These are phyloP conservation scores for Rhabdornis inornatus DNA, from an alignment of 2,113 vertebrate species.

Conservation along the genomic window DNA sequence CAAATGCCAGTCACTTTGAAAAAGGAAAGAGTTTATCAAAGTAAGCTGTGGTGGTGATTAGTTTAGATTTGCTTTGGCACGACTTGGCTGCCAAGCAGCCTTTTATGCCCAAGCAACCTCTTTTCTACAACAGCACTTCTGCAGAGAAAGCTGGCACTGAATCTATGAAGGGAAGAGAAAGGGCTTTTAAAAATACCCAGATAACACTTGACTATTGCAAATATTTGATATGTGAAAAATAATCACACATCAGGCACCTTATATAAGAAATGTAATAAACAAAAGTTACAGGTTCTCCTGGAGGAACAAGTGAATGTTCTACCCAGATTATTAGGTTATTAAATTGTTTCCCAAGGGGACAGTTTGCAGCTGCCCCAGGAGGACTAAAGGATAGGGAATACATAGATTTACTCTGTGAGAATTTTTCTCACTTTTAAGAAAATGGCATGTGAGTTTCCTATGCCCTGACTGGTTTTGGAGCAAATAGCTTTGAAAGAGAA, in stretches of 20 bases:
- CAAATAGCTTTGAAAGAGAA: not conserved
- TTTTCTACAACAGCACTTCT: not conserved
- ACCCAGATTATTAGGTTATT: not conserved
- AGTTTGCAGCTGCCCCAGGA: not conserved
- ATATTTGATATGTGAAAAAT: not conserved
- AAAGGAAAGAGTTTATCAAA: not conserved
- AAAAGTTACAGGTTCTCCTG: not conserved
- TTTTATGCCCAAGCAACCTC: not conserved
- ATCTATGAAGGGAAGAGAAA: not conserved
- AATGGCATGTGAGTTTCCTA: fast-evolving
- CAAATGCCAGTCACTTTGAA: not conserved
- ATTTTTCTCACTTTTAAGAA: not conserved
- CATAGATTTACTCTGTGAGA: not conserved
- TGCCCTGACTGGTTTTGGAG: not conserved
- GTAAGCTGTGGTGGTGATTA: not conserved
- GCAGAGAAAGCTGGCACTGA: not conserved
- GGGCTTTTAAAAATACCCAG: not conserved
- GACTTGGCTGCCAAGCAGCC: not conserved
- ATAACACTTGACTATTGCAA: not conserved
- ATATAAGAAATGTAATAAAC: not conserved
- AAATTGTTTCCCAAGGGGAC: not conserved
- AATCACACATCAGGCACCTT: not conserved
- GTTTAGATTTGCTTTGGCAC: not conserved
- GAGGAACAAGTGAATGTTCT: not conserved
- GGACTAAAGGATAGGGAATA: not conserved